Evolutionary conservation across 2,888 invertebrate genomes (phyloP), one percentile per base, ranked within the genome.

Genomic region (Parnassius apollo): DNA sequence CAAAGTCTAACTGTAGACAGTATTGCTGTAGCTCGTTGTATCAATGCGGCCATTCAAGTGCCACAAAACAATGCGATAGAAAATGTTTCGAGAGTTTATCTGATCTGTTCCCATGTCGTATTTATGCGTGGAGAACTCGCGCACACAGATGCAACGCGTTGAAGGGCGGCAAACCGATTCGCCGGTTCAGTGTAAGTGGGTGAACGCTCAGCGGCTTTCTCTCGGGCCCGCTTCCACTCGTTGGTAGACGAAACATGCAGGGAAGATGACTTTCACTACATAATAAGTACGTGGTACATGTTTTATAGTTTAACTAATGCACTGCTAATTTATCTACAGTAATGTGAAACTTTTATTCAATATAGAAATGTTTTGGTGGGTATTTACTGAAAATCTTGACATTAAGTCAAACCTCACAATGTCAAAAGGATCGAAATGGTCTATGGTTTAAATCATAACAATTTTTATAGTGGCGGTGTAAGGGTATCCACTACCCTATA

Each of bases 171-270:
- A 7, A 13, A 48, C 7, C 35, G 48, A 44, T 42, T 42, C 42
- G 42, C 9, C 11, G 48, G 9, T 48, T 10, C 9, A 25, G 35
- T 18, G 9, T 44, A 12, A 44, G 22, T 18, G 22, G 51, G 58
- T 51, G 44, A 44, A 45, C 9, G 10, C 45, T 51, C n/a, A 2
- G 25, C 44, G 51, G 44, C 57, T 57, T 57, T 57, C 57, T 57
- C 57, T 57, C 22, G 25, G 4, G 2, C 22, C 51, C 25, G 25
- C 51, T 51, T 25, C 51, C 35, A 13, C n/a, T 45, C 11, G 35
- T 56, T 49, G 48, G 12, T 42, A 13, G 42, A 53, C 35, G 54
- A 4, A 57, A 42, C 49, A 13, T 49, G 25, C 48, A 45, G 18
- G 45, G 25, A 22, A n/a, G 57, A 35, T 22, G 25, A 51, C 51